Base-by-base conservation (phyloP, 2,797 vertebrate genomes). In the Myioborus melanocephalus region DNA sequence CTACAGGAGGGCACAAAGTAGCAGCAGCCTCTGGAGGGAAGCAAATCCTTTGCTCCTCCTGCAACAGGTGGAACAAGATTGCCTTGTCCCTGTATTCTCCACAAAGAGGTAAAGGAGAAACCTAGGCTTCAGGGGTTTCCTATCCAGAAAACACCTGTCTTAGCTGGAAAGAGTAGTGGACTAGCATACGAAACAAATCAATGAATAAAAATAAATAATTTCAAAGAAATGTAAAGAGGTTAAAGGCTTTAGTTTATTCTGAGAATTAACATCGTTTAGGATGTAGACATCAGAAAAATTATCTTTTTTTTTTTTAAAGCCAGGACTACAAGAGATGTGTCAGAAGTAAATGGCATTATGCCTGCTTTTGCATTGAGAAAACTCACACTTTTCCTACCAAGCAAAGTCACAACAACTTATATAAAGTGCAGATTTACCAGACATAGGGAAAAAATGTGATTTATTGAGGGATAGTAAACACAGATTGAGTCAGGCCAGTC, bases 391-490 rank as follows among this genome's bases (percentile, higher is more conserved):
- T 35, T 53, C 6, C 1, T 57, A 69, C 6, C 20, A 66, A 37
- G 35, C 1, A 79, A 83, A 52, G 4, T 50, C 59, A 52, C 1
- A 82, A 39, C 72, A 72, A 50, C 23, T 57, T 50, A 15, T 1
- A 11, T 24, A 34, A 65, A 72, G 5, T 46, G 28, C 3, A 76
- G 27, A 52, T 65, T 76, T 69, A 37, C 26, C 37, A 53, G 50
- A 60, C 13, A 60, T 0, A 0, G 2, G 10, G 14, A 35, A 76
- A 53, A 88, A 52, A 57, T 2, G 18, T 1, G 0, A 34, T 70
- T 94, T 83, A 52, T 24, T 87, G n/a, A 57, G 35, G 21, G 84
- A 53, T 0, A 69, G 39, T n/a, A 39, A 87, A 44, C 52, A 69
- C 17, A 61, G 39, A 35, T 73, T 52, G 32, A 59, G 49, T 21